These are phyloP conservation scores for Stenodema calcarata DNA, from an alignment of 2,888 invertebrate genomes.

Conservation along the genomic window DNA sequence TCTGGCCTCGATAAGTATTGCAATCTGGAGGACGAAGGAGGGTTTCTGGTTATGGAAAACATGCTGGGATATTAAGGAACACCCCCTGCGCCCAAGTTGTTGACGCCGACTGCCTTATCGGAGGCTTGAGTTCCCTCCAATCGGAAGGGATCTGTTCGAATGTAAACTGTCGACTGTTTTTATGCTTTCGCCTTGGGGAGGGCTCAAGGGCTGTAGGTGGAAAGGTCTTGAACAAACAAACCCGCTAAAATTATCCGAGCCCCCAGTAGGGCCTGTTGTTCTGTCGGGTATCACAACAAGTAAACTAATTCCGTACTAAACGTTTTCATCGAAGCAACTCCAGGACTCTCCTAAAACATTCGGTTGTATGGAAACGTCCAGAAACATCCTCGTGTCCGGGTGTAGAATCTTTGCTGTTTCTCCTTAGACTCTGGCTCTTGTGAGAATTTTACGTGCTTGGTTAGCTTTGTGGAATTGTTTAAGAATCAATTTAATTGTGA, in stretches of 20 bases:
- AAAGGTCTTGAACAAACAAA: constrained; percentile 20
- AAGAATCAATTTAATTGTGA: too few relatives aligned
- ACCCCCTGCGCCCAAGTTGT: neutral
- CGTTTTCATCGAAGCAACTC: too few relatives aligned
- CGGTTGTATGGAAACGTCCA: too few relatives aligned
- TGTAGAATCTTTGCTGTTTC: too few relatives aligned
- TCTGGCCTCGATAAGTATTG: neutral
- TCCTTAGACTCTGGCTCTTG: too few relatives aligned
- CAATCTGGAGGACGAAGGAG: neutral
- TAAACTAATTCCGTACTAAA: neutral
- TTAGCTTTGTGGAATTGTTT: too few relatives aligned
- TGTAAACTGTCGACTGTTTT: neutral
- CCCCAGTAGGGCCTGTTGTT: neutral
- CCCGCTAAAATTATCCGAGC: constrained; percentile 31
- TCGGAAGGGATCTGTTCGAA: neutral
- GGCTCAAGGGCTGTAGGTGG: constrained; percentile 1
- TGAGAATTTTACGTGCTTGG: too few relatives aligned
- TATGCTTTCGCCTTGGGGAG: neutral
- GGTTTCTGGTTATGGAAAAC: neutral
- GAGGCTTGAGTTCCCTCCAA: neutral
- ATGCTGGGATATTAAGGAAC: neutral
- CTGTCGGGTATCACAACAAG: neutral
- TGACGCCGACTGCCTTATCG: neutral
- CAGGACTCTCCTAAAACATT: too few relatives aligned
- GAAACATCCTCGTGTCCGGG: too few relatives aligned